Evolutionary conservation across 2,888 invertebrate genomes (phyloP).

Genomic region (Conistra vaccinii): DNA sequence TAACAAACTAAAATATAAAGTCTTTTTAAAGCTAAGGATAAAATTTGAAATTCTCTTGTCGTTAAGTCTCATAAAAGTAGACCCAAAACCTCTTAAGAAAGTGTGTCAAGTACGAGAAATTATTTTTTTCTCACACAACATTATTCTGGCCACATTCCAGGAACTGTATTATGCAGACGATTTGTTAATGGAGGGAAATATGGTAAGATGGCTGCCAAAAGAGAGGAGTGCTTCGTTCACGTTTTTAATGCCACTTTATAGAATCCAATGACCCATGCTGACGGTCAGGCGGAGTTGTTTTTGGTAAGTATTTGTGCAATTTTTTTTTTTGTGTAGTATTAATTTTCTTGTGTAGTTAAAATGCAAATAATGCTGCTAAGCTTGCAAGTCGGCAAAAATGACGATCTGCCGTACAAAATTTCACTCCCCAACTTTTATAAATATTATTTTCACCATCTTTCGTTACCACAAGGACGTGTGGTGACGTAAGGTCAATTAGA

Average conservation of each 20-base stretch:
- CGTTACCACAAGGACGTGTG: background rate
- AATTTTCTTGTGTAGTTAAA: background rate
- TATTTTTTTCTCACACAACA: constrained; percentile 41
- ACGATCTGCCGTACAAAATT: no score
- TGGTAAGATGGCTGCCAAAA: constrained; percentile 46
- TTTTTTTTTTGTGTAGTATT: background rate
- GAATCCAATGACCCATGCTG: constrained; percentile 8
- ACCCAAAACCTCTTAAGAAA: constrained; percentile 31
- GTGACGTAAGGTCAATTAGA: background rate
- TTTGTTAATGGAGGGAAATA: constrained; percentile 59
- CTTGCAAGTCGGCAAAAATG: background rate
- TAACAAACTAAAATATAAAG: no score
- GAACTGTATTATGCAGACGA: constrained; percentile 56
- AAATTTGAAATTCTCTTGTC: background rate
- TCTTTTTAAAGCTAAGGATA: background rate
- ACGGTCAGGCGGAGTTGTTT: background rate
- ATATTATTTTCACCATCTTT: no score
- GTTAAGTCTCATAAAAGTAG: background rate
- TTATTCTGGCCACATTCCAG: constrained; percentile 56
- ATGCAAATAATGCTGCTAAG: background rate
- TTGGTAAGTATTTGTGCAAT: background rate
- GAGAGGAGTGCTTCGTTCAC: constrained; percentile 28
- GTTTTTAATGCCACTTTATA: constrained; percentile 33
- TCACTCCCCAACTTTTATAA: no score
- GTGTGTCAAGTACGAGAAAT: constrained; percentile 50